Evolutionary conservation across 2,113 vertebrate species (phyloP), one percentile per base, ranked within the genome.

Genomic region (Paralichthys olivaceus): DNA sequence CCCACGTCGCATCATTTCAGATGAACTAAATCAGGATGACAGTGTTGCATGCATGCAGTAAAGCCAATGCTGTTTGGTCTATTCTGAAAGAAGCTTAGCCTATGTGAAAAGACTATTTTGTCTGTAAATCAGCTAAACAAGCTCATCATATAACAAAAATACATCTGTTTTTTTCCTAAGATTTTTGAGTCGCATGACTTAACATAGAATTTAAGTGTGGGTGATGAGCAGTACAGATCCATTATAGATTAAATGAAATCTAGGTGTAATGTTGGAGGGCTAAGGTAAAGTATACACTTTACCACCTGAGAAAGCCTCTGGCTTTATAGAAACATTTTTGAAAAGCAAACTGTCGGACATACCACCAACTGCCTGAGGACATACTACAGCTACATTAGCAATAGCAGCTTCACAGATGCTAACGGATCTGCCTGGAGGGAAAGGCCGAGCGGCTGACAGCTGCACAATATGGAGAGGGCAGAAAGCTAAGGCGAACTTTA

Each of bases 331-430:
- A 37, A 22, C 53, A 34, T 77, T 53, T 29, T 69, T 75, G 66
- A 79, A 72, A 77, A 77, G 29, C 22, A 73, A 81, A 73, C 57
- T 15, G 17, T 25, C 13, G 26, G 8, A 74, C 59, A 70, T 22
- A 47, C 47, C 29, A 73, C 28, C 59, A 77, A 32, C n/a, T 55
- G 59, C 77, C 77, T 37, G 34, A 61, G 65, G 73, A 49, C 20
- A 69, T 8, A 40, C 25, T 32, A 20, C 22, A 70, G 63, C 68
- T 69, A 34, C 1, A 4, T 58, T 67, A 63, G 65, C 57, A 62
- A 28, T 17, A 60, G 12, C 55, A 72, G 29, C 29, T 47, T 68
- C 61, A 51, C 12, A 69, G 20, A 75, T 26, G n/a, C 72, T 65
- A 63, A 57, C 23, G 0, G 71, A 59, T 68, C 11, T 49, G 34